Evolutionary conservation across 2,888 invertebrate genomes (phyloP), one percentile per base, ranked within the genome.

Genomic region (Agrotis puta): DNA sequence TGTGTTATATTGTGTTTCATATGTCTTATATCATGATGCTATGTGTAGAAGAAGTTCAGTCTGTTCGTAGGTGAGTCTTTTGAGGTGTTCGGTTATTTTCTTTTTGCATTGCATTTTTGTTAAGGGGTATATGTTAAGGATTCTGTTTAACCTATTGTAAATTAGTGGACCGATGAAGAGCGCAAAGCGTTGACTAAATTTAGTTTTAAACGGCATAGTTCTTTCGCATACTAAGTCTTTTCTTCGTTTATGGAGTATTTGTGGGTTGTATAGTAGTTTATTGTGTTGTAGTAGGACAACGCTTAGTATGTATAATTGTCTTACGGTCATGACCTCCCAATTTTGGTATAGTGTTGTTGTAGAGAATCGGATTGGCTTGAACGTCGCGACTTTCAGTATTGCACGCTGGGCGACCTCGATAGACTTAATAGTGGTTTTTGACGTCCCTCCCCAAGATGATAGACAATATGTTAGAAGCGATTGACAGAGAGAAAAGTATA

Each of bases 1-100:
- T 27, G 27, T 27, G 27, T 27, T 27, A 5, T 4, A 5, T 27
- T 27, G 27, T 4, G 27, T 27, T 27, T 27, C 3, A 27, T 27
- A 4, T 27, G 0, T 47, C 20, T 20, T 50, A 5, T 22, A 14
- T 51, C 20, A 20, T 5, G 20, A 22, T 14, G 20, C 13, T 20
- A 51, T 22, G 51, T 22, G 20, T 13, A 51, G 13, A 20, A 51
- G 20, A 51, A 51, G 51, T 51, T 51, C 51, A 13, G 20, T 51
- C 51, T 51, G 51, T 20, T 51, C 51, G 5, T 51, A 51, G 51
- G n/a, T 51, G 22, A 51, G 51, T 22, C 51, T 51, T 51, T 51
- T 51, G n/a, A n/a, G 4, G n/a, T 48, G 22, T 47, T 18, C 48
- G 9, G 48, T 48, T 9, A 48, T n/a, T n/a, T 48, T 48, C 48